phyloP scores from a whole-genome alignment of 2,113 vertebrate species.

The Cyanoliseus patagonus region DNA sequence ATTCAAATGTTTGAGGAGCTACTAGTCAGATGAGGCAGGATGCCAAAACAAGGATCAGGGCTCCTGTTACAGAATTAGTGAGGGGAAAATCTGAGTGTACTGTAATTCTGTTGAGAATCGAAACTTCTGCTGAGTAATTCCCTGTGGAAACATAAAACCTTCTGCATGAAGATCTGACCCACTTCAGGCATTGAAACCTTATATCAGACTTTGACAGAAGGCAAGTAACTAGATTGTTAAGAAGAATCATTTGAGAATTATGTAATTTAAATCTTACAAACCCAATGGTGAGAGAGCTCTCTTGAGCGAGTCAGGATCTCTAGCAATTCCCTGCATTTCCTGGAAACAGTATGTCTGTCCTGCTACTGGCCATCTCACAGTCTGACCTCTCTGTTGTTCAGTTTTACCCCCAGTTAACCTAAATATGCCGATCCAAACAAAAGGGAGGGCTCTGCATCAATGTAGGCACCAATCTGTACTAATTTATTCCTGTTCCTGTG shows the following conservation, averaged over 20 bases:
- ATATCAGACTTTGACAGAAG: not conserved
- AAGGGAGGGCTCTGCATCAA: not conserved
- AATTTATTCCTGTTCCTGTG: not conserved
- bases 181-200: not conserved
- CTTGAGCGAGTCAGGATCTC: not conserved
- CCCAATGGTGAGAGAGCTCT: not conserved
- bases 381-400: not conserved
- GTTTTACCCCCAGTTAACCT: not conserved
- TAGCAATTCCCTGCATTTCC: not conserved
- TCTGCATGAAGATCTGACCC: not conserved
- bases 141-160: not conserved
- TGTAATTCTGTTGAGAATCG: not conserved
- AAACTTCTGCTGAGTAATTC: not conserved
- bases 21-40: not conserved
- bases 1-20: not conserved
- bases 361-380: not conserved
- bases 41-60: not conserved
- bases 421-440: not conserved
- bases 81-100: not conserved
- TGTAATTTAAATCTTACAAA: not conserved
- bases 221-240: not conserved
- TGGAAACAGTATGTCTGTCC: not conserved
- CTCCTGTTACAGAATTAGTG: accelerated
- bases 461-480: not conserved
- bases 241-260: not conserved